These are phyloP conservation scores for Tanypteryx hageni DNA, from an alignment of 2,888 invertebrate genomes.

Conservation along the genomic window DNA sequence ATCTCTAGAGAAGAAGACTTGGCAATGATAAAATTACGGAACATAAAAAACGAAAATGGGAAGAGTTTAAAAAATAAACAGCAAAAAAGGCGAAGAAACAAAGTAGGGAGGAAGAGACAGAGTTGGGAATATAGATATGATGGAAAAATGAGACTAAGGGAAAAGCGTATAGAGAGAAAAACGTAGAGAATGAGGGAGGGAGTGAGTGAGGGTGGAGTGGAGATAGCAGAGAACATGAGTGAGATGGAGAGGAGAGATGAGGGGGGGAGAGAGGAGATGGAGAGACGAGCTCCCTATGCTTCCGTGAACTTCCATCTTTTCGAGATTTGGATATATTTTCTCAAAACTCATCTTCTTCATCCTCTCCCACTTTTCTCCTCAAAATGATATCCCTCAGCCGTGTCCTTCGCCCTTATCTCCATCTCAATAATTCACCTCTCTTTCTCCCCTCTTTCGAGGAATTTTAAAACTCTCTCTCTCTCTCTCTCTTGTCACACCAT, in stretches of 20 bases:
- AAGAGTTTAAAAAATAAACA: no score
- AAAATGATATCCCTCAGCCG: not conserved
- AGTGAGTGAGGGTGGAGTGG: not conserved
- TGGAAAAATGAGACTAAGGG: not conserved
- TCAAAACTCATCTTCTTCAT: not conserved
- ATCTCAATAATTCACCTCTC: slow-evolving; percentile 9
- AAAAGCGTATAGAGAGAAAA: not conserved
- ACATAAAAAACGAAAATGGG: no score
- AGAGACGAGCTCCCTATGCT: not conserved
- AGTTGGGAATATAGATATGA: no score
- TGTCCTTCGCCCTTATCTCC: not conserved
- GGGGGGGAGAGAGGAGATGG: not conserved
- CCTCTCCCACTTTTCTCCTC: not conserved
- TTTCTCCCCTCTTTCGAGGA: slow-evolving; percentile 2
- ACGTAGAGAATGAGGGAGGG: not conserved
- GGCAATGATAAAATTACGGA: no score
- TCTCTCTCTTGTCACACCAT: no score
- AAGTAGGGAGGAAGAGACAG: no score
- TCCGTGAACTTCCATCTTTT: not conserved
- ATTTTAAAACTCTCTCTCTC: not conserved
- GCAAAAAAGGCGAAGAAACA: no score
- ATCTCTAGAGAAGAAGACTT: no score
- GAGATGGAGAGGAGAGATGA: not conserved
- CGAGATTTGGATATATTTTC: not conserved
- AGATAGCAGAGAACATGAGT: not conserved